Base-by-base conservation (phyloP, 2,888 invertebrate genomes). In the Ganaspis brasiliensis region DNA sequence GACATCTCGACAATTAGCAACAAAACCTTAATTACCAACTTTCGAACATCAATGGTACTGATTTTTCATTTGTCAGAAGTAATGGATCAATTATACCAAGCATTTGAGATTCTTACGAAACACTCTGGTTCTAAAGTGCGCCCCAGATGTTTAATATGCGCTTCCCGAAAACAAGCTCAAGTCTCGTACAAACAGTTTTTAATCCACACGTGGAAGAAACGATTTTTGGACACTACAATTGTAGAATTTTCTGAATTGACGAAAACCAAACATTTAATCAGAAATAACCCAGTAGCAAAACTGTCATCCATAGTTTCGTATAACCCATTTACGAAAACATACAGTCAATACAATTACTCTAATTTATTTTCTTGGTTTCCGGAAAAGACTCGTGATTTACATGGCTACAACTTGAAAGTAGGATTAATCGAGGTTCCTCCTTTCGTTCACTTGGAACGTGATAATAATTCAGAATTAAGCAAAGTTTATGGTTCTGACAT, bases 141-240 rank as follows among this genome's bases (percentile, higher is more conserved):
- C 2, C 59, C 59, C 31, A 61, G 16, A 35, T 61, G 59, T 35
- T 19, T 61, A 5, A 61, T 35, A 9, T 31, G 31, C n/a, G 31
- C 10, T 35, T 35, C 35, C 35, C 35, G 35, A 35, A 35, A 35
- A 4, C 8, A 56, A 56, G 56, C 10, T 14, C 12, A 0, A 0
- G 8, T 1, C 9, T 5, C 26, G 9, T 16, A 31, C 16, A 16
- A 35, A 6, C n/a, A 16, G 16, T 16, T 35, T 16, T 16, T 61
- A 35, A 14, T 14, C 6, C 16, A 35, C n/a, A 16, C 35, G 59
- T 61, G 59, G 59, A 1, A 9, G 9, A 61, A 16, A 16, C 16
- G n/a, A 16, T 35, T 61, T 61, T 16, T 61, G 10, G 59, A 61
- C 8, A n/a, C 19, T 4, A 61, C 59, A 4, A 61, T 61, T 10